phyloP scores from a whole-genome alignment of 2,797 vertebrate species.

The Coregonus sp. region DNA sequence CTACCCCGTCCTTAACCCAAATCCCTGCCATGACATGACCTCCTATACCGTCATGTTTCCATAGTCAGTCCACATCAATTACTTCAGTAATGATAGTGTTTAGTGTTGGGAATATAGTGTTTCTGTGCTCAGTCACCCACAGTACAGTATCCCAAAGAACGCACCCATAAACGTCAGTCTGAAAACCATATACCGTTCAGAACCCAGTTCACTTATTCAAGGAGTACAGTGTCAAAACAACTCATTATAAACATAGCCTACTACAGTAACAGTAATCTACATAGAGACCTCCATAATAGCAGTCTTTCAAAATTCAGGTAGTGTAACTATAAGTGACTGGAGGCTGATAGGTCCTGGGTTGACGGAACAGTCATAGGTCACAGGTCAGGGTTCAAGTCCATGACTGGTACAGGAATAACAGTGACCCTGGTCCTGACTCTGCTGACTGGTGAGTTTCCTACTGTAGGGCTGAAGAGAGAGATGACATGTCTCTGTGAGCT shows the following conservation, averaged over 20 bases:
- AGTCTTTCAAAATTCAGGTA: background rate
- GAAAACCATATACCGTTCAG: background rate
- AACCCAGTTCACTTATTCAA: background rate
- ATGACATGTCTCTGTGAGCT: background rate
- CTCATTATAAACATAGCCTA: background rate
- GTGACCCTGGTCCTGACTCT: too few species aligned
- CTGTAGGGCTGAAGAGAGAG: background rate
- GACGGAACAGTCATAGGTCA: background rate
- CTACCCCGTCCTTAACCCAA: background rate
- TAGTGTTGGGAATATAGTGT: slow-evolving; percentile 9
- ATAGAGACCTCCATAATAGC: too few species aligned
- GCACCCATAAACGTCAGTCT: background rate
- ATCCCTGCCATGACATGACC: background rate
- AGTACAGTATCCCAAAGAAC: background rate
- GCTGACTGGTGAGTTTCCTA: background rate
- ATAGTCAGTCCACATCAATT: slow-evolving; percentile 12
- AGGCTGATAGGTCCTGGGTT: too few species aligned
- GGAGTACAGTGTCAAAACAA: background rate
- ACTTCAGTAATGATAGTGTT: slow-evolving; percentile 17
- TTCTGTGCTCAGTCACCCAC: background rate
- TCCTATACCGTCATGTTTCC: background rate
- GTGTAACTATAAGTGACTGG: too few species aligned
- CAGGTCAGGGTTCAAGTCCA: background rate
- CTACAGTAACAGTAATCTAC: background rate
- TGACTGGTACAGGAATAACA: background rate